Conservation (phyloP, 2,113 vertebrate species). For the Erythrocebus patas region DNA sequence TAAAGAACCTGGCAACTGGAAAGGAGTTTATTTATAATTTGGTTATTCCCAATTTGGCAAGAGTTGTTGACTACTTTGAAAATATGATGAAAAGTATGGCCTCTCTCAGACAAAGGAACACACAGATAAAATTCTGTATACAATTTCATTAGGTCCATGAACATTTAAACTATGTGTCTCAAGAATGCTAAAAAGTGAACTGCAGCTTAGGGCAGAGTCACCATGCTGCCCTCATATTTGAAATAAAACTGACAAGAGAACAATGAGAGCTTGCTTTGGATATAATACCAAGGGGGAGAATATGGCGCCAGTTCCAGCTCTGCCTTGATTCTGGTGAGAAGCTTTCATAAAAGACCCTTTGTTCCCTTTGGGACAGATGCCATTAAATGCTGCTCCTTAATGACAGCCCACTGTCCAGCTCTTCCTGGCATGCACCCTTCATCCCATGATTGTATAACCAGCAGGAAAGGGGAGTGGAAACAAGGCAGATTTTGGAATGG, state of each 20-base stretch:
- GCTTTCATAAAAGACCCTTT: slow-evolving; percentile 79
- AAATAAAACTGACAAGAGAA: slow-evolving; percentile 56
- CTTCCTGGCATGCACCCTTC: slow-evolving; percentile 63
- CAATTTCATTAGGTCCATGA: slow-evolving; percentile 45
- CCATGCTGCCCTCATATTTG: background rate
- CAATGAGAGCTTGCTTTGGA: slow-evolving; percentile 64
- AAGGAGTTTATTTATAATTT: slow-evolving; percentile 43
- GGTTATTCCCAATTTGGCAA: background rate
- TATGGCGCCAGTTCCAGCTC: slow-evolving; percentile 62
- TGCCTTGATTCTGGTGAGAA: slow-evolving; percentile 69
- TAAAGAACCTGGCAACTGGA: slow-evolving; percentile 20
- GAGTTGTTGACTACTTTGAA: slow-evolving; percentile 41
- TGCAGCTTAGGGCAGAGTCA: slow-evolving; percentile 38
- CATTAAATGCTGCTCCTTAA: slow-evolving; percentile 71
- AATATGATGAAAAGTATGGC: slow-evolving; percentile 47
- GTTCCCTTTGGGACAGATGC: slow-evolving; percentile 78
- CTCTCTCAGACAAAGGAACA: slow-evolving; percentile 42
- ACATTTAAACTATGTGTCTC: slow-evolving; percentile 33
- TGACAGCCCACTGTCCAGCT: slow-evolving; percentile 51
- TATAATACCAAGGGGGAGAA: slow-evolving; percentile 37
- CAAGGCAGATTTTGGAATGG: slow-evolving; percentile 36
- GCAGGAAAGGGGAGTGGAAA: background rate
- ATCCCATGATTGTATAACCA: slow-evolving; percentile 59
- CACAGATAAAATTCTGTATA: slow-evolving; percentile 7
- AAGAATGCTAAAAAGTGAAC: slow-evolving; percentile 48